Conservation (phyloP, 2,888 invertebrate genomes). For the Rhodophaea formosa region DNA sequence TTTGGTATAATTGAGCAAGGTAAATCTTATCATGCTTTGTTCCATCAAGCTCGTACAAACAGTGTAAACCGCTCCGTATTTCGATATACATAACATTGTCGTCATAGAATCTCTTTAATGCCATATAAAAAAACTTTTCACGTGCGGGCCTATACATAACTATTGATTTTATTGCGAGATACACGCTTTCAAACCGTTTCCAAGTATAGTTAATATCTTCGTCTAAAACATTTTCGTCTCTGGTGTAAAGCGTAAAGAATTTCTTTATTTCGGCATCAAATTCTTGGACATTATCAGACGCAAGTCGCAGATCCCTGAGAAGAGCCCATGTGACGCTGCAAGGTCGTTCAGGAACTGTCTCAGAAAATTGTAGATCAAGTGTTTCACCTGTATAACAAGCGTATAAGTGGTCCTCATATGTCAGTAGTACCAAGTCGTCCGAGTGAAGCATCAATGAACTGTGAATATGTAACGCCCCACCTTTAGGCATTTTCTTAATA, state of each 20-base stretch:
- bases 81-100: slow-evolving; percentile 88
- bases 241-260: slow-evolving; percentile 77
- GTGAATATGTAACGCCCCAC: slow-evolving; percentile 86
- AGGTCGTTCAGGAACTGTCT: slow-evolving; percentile 48
- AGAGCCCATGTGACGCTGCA: slow-evolving; percentile 71
- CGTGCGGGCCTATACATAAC: slow-evolving; percentile 83
- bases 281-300: slow-evolving; percentile 54
- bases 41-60: slow-evolving; percentile 84
- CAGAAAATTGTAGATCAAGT: slow-evolving; percentile 62
- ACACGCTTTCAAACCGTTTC: slow-evolving; percentile 79
- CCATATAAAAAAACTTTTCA: slow-evolving; percentile 83
- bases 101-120: slow-evolving; percentile 82
- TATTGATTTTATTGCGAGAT: slow-evolving; percentile 74
- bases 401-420: slow-evolving; percentile 83
- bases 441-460: slow-evolving; percentile 83
- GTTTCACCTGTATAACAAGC: slow-evolving; percentile 59
- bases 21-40: slow-evolving; percentile 74
- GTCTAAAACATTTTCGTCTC: slow-evolving; percentile 58
- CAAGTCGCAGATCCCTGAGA: slow-evolving; percentile 69
- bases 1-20: slow-evolving; percentile 77
- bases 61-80: slow-evolving; percentile 81
- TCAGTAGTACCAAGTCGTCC: slow-evolving; percentile 82
- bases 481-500: slow-evolving; percentile 87
- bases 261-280: slow-evolving; percentile 79
- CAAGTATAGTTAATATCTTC: slow-evolving; percentile 81